phyloP scores from a whole-genome alignment of 2,113 vertebrate species.

The Oncorhynchus mykiss region DNA sequence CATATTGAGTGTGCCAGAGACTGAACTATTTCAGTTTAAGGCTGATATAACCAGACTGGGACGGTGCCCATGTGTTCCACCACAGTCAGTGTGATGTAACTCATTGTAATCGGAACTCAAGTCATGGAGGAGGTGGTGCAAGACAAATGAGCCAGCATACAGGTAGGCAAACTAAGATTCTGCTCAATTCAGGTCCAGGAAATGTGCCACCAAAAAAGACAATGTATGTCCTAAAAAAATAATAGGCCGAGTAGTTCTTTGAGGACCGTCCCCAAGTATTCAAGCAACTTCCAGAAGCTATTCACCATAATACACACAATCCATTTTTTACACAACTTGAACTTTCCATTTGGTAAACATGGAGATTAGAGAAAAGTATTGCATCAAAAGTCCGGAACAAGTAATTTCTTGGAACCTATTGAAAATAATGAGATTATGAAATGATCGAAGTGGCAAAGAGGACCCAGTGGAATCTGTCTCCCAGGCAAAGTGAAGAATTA shows the following conservation, averaged over 20 bases:
- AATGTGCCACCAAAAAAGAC: not conserved
- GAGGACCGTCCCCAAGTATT: no score
- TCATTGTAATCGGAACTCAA: constrained; percentile 27
- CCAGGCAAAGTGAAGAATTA: not conserved
- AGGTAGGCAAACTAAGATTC: not conserved
- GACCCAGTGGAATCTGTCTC: not conserved
- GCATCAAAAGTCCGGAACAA: no score
- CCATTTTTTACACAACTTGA: no score
- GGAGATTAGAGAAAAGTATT: not conserved
- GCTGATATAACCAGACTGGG: constrained; percentile 7
- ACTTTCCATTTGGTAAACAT: not conserved
- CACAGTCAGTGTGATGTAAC: constrained; percentile 30
- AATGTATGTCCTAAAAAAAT: not conserved
- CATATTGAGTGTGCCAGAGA: not conserved
- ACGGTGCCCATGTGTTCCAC: not conserved
- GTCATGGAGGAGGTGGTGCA: not conserved
- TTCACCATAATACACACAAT: no score
- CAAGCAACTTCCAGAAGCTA: no score
- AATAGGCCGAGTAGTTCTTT: no score
- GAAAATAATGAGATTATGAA: not conserved
- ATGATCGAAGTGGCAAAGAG: not conserved
- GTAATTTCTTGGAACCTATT: not conserved
- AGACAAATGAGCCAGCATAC: not conserved
- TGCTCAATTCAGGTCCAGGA: not conserved
- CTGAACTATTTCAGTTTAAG: not conserved